Evolutionary conservation across 1,140 invertebrate genomes (phyloP), one percentile per base, ranked within the genome.

Genomic region (Diachasma alloeum): DNA sequence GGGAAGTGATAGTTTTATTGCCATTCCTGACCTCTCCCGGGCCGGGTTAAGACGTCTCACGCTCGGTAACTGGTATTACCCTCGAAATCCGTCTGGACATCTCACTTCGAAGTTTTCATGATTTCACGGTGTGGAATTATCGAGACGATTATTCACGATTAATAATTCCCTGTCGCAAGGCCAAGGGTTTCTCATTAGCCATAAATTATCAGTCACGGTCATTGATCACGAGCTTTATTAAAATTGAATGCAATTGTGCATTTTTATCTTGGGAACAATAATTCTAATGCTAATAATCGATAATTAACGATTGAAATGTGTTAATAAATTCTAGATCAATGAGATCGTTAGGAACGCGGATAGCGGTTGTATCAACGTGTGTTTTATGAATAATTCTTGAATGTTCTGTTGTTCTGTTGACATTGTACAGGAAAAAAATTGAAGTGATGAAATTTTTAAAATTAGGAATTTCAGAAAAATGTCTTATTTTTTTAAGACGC

Each of bases 1-100:
- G 53, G 9, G 13, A 17, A 36, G 13, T 15, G 19, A 56, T 53
- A 80, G 56, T 80, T 83, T 81, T 81, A 81, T 82, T 69, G 82
- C 48, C 42, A 83, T 81, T 80, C 72, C 26, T 81, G 74, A 80
- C 71, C 75, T 17, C 48, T 11, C 2, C 19, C n/a, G 5, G 4
- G n/a, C 9, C 19, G 19, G 74, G 78, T 83, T 79, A 81, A 39
- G 56, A 37, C 31, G 19, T 37, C 48, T 26, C n/a, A 24, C 63
- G 39, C 15, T 75, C 9, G 72, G n/a, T 3, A 19, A 56, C 13
- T 56, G 13, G 48, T 8, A 56, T 56, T 56, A 56, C n/a, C n/a
- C 48, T 56, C n/a, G 19, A 17, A 56, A 22, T 22, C 15, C 48
- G 10, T 56, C n/a, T 19, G 6, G n/a, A 56, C n/a, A 19, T 22